Percentiles rank a stretch among this genome's conserved stretches.
Evolutionary conservation across 1,140 invertebrate genomes (phyloP).

Genomic region (Drosophila pectinifera): DNA sequence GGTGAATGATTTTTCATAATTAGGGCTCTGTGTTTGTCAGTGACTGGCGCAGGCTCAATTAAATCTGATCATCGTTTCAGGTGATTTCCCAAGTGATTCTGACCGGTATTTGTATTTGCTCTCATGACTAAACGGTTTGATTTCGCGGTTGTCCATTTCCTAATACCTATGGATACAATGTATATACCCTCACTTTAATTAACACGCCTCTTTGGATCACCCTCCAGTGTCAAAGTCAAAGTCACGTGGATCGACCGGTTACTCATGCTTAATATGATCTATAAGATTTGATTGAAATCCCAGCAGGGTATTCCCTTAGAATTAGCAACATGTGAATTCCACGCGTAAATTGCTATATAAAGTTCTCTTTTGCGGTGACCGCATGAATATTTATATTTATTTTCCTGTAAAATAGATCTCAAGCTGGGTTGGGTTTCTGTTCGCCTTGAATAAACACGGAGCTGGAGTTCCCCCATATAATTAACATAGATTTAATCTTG

Average conservation of each 20-base stretch:
- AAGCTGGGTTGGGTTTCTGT: slow-evolving; percentile 5
- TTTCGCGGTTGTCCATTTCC: slow-evolving; percentile 33
- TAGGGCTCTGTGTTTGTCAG: slow-evolving; percentile 16
- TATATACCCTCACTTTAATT: slow-evolving; percentile 53
- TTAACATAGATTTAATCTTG: slow-evolving; percentile 35
- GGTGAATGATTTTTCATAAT: slow-evolving; percentile 19
- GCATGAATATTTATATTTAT: slow-evolving; percentile 37
- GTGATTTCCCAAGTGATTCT: slow-evolving; percentile 9
- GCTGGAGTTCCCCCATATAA: slow-evolving; percentile 6
- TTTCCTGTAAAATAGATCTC: slow-evolving; percentile 3
- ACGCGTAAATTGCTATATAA: background rate
- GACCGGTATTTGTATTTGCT: slow-evolving; percentile 25
- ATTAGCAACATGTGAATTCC: background rate
- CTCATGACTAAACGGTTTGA: slow-evolving; percentile 41
- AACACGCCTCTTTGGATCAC: slow-evolving; percentile 37
- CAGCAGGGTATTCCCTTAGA: slow-evolving; percentile 32
- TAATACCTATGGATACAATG: slow-evolving; percentile 31
- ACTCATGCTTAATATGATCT: slow-evolving; percentile 8
- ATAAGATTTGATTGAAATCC: slow-evolving; percentile 28
- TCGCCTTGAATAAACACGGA: slow-evolving; percentile 26
- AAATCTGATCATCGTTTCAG: slow-evolving; percentile 12
- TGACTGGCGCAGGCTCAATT: slow-evolving; percentile 13
- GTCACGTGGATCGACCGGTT: slow-evolving; percentile 45
- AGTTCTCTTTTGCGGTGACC: slow-evolving; percentile 23
- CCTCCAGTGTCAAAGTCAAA: background rate